These are phyloP conservation scores for Siphlonurus alternatus DNA, from an alignment of 2,888 invertebrate genomes.

Conservation along the genomic window DNA sequence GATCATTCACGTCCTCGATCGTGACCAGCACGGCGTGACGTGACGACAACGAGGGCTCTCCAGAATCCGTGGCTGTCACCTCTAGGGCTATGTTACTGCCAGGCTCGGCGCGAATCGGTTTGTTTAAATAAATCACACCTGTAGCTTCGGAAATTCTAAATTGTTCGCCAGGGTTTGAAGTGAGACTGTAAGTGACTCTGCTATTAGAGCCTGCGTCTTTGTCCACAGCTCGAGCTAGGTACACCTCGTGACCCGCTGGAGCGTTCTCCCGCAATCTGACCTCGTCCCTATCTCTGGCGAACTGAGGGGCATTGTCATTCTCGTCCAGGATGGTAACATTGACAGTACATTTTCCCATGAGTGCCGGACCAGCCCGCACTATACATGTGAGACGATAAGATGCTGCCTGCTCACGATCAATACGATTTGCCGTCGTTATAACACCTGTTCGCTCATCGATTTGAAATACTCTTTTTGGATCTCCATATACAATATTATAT, in stretches of 20 bases:
- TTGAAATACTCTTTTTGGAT: constrained; percentile 55
- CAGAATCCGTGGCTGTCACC: constrained; percentile 73
- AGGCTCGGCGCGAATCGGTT: constrained; percentile 58
- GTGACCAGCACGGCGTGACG: constrained; percentile 53
- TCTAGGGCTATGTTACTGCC: constrained; percentile 53
- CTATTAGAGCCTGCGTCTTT: constrained; percentile 81
- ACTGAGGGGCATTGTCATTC: constrained; percentile 82
- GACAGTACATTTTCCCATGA: constrained; percentile 53
- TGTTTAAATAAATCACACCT: constrained; percentile 76
- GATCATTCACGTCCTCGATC: constrained; percentile 84
- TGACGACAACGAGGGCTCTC: constrained; percentile 53
- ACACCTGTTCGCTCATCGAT: constrained; percentile 64
- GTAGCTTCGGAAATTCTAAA: constrained; percentile 74
- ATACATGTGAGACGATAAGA: constrained; percentile 64
- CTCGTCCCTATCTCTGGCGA: constrained; percentile 61
- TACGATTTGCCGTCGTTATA: constrained; percentile 55
- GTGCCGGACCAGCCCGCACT: constrained; percentile 57
- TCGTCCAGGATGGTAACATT: constrained; percentile 69
- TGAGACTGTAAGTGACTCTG: constrained; percentile 62
- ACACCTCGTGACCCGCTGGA: constrained; percentile 86
- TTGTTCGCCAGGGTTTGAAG: constrained; percentile 59
- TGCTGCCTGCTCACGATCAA: constrained; percentile 69
- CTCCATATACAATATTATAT: constrained; percentile 68
- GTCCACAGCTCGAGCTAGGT: constrained; percentile 72
- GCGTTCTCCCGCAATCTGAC: constrained; percentile 71